These are phyloP conservation scores for Bombylius major DNA, from an alignment of 2,888 invertebrate genomes.

Conservation along the genomic window DNA sequence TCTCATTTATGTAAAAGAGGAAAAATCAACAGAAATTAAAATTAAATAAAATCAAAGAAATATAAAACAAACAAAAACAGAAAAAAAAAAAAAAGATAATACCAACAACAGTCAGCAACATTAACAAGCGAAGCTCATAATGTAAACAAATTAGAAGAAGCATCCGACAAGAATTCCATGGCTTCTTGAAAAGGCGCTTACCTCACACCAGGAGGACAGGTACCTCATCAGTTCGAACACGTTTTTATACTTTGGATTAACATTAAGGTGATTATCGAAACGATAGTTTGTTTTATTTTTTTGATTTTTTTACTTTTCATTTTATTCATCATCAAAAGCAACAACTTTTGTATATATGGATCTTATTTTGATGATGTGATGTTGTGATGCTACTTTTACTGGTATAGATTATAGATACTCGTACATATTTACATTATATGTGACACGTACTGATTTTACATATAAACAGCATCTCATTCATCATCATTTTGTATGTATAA, in stretches of 20 bases:
- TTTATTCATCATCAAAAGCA: no score
- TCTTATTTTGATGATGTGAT: no score
- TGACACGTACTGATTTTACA: no score
- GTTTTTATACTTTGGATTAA: conserved; percentile 33
- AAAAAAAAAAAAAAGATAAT: neutral
- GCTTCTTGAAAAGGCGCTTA: conserved; percentile 6
- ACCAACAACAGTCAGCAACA: neutral
- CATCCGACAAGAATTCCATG: conserved; percentile 10
- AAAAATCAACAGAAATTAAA: no score
- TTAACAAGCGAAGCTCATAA: conserved; percentile 31
- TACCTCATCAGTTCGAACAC: conserved; percentile 23
- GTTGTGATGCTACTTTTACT: no score
- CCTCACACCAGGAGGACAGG: conserved; percentile 8
- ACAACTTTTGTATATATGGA: no score
- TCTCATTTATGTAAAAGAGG: no score
- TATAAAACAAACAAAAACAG: neutral
- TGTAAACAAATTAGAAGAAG: conserved; percentile 34
- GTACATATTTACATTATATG: neutral
- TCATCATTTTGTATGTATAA: no score
- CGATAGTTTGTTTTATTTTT: conserved; percentile 12
- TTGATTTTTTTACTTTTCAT: conserved; percentile 4
- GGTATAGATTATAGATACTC: neutral
- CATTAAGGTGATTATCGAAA: conserved; percentile 10
- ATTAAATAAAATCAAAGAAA: conserved; percentile 1
- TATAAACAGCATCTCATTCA: no score